Conservation (phyloP, 2,888 invertebrate species). For the Leptinotarsa juncta region DNA sequence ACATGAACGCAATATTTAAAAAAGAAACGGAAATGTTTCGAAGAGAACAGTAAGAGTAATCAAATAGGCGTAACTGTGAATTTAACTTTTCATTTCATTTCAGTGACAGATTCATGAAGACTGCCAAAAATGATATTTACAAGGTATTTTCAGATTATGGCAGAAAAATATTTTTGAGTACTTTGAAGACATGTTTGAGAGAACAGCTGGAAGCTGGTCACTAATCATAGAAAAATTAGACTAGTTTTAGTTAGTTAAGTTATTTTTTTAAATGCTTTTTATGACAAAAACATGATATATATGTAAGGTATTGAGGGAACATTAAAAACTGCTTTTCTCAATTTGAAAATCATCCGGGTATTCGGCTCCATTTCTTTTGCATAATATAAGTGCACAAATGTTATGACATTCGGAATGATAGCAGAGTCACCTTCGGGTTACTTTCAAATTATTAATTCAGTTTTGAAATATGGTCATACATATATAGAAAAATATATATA, state of each 20-base stretch:
- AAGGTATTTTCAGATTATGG: constrained; percentile 58
- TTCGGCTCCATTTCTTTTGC: constrained; percentile 25
- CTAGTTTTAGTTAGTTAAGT: neutral
- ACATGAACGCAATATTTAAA: constrained; percentile 54
- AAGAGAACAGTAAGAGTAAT: constrained; percentile 54
- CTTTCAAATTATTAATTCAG: constrained; percentile 21
- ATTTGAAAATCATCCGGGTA: constrained; percentile 22
- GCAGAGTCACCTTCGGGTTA: constrained; percentile 16
- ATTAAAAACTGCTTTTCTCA: constrained; percentile 10
- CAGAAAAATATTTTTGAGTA: constrained; percentile 54
- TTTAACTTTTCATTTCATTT: constrained; percentile 33
- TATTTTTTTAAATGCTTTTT: constrained; percentile 3
- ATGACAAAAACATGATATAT: constrained; percentile 4
- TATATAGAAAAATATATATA: constrained; percentile 15
- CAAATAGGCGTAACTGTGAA: neutral
- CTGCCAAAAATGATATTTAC: constrained; percentile 54
- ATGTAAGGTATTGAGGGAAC: neutral
- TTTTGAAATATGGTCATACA: constrained; percentile 27
- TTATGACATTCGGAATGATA: constrained; percentile 30
- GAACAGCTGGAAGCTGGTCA: constrained; percentile 55
- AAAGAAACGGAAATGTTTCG: constrained; percentile 50
- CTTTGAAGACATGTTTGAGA: constrained; percentile 51
- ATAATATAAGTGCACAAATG: constrained; percentile 35
- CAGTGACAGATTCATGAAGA: constrained; percentile 53
- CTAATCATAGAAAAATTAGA: constrained; percentile 33